Conservation (phyloP, 2,113 vertebrate species). For the Setophaga coronata region DNA sequence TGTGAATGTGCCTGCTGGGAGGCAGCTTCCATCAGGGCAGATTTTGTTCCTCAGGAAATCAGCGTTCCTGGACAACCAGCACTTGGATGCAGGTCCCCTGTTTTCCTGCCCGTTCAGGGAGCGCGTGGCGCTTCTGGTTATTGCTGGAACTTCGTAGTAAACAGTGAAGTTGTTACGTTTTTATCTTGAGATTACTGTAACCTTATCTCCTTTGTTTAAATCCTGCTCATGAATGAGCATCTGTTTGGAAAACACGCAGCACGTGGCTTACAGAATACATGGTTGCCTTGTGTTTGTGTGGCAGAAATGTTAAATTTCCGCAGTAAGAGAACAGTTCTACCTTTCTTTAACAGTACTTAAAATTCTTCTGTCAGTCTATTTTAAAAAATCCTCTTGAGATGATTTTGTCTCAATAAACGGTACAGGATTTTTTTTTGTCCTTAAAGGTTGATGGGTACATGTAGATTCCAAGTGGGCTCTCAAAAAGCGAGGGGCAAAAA, state of each 20-base stretch:
- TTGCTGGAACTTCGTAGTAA: constrained; percentile 32
- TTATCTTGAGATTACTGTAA: constrained; percentile 42
- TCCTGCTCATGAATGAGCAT: neutral
- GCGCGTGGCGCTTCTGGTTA: neutral
- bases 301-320: neutral
- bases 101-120: neutral
- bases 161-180: neutral
- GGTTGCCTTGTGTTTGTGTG: neutral
- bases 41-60: neutral
- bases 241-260: neutral
- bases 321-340: neutral
- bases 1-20: neutral
- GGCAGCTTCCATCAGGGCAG: neutral
- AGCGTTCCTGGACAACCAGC: neutral
- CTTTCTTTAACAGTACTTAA: neutral
- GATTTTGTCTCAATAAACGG: neutral
- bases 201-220: constrained; percentile 52
- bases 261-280: neutral
- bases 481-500: neutral
- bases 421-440: neutral
- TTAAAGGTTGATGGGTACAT: neutral
- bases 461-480: neutral
- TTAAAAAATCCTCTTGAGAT: neutral
- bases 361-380: neutral
- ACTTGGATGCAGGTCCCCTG: neutral